Evolutionary conservation across 2,797 vertebrate genomes (phyloP).

Genomic region (Tiaroga cobitis): DNA sequence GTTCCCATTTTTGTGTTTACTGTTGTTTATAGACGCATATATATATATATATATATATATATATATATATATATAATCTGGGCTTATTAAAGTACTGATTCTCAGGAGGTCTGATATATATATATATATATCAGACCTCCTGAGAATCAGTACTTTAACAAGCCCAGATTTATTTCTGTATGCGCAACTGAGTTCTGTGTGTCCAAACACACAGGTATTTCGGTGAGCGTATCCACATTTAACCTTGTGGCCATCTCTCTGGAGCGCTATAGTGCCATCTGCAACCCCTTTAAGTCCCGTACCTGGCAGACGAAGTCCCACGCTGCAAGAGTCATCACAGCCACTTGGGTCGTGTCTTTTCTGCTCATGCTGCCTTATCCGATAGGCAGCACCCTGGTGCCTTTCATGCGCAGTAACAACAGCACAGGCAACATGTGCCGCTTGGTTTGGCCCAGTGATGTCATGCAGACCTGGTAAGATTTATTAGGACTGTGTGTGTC

Average conservation of each 20-base stretch:
- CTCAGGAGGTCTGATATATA: too few species aligned
- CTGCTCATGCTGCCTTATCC: conserved; percentile 95
- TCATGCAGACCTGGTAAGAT: conserved; percentile 92
- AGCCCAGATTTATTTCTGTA: conserved; percentile 21
- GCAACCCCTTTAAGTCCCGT: conserved; percentile 93
- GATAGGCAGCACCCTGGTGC: conserved; percentile 89
- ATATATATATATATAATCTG: too few species aligned
- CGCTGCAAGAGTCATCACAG: conserved; percentile 90
- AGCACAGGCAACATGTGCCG: conserved; percentile 95
- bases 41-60: background rate
- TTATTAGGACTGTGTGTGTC: background rate
- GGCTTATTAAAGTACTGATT: too few species aligned
- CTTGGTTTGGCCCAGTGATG: conserved; percentile 85
- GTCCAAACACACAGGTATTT: conserved; percentile 80
- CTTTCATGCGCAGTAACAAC: conserved; percentile 89
- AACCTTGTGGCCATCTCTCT: conserved; percentile 96
- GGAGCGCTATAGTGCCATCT: conserved; percentile 97
- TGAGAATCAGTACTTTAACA: conserved; percentile 1
- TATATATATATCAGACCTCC: background rate
- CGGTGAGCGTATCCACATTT: conserved; percentile 95
- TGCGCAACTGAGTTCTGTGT: conserved; percentile 9
- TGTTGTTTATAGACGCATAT: conserved; percentile 2
- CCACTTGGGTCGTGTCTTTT: conserved; percentile 91
- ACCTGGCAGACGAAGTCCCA: conserved; percentile 98
- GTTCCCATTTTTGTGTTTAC: conserved; percentile 17